Percentiles rank a stretch among this genome's conserved stretches.
phyloP scores from a whole-genome alignment of 2,797 vertebrate species.

The Sardinella longiceps region DNA sequence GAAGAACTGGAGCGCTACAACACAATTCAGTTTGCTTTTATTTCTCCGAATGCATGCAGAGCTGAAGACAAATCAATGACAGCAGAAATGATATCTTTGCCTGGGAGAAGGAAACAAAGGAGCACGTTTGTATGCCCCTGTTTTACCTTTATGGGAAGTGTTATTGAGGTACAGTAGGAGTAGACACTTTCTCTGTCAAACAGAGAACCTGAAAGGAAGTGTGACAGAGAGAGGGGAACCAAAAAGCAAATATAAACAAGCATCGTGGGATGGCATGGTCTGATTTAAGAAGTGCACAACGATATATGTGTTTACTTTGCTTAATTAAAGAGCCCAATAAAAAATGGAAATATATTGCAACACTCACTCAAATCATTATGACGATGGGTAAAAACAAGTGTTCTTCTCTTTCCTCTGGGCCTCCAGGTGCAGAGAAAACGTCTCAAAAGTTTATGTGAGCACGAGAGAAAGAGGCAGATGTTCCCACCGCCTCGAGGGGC shows the following conservation, averaged over 20 bases:
- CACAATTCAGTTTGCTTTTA: neutral
- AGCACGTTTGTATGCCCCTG: neutral
- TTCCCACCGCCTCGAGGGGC: neutral
- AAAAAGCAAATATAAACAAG: neutral
- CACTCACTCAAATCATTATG: neutral
- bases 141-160: neutral
- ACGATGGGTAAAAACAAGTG: neutral
- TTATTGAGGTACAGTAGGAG: neutral
- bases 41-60: neutral
- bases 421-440: neutral
- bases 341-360: neutral
- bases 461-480: neutral
- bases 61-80: neutral
- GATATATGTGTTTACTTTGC: constrained; percentile 6
- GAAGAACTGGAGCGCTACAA: neutral
- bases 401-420: neutral
- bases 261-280: neutral
- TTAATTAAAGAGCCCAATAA: neutral
- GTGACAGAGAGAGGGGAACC: neutral
- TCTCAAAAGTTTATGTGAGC: neutral
- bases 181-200: neutral
- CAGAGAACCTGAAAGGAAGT: neutral
- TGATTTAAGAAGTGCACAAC: constrained; percentile 3
- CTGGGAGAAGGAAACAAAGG: neutral
- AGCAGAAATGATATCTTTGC: neutral